These are phyloP conservation scores for Sebastiscus albofasciatus DNA, from an alignment of 2,797 vertebrate genomes.

Conservation along the genomic window DNA sequence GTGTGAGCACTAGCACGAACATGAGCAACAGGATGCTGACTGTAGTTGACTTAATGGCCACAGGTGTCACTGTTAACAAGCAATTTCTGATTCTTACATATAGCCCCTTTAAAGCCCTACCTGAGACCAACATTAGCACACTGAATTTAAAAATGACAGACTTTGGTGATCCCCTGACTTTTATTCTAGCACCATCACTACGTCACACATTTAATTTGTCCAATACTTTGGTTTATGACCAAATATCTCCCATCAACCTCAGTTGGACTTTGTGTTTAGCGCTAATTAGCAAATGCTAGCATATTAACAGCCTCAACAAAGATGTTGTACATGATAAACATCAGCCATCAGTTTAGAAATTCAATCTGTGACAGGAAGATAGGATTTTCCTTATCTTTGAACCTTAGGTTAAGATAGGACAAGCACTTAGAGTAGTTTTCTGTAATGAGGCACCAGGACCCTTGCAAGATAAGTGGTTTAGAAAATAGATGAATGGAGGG, in stretches of 20 bases:
- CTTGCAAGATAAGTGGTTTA: neutral
- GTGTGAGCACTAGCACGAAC: too few relatives aligned
- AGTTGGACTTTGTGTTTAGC: neutral
- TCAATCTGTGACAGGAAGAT: too few relatives aligned
- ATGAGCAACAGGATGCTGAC: too few relatives aligned
- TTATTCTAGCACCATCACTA: neutral
- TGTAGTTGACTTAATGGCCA: too few relatives aligned
- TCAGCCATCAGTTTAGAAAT: neutral
- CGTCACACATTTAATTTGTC: neutral
- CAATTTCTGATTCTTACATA: too few relatives aligned
- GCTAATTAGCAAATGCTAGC: too few relatives aligned
- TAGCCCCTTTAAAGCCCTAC: too few relatives aligned
- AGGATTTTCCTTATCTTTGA: too few relatives aligned
- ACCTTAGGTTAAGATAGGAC: too few relatives aligned
- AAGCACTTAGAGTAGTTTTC: too few relatives aligned
- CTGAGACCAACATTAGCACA: neutral
- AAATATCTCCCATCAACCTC: neutral
- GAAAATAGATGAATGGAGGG: conserved; percentile 5
- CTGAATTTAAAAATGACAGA: neutral
- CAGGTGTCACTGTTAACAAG: too few relatives aligned
- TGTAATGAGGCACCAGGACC: too few relatives aligned
- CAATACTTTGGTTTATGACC: neutral
- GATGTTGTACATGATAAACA: neutral
- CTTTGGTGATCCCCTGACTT: neutral
- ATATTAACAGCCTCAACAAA: neutral